A percentile compares a stretch with the other conserved stretches of the same genome.
These are phyloP conservation scores for Delia radicum DNA, from an alignment of 1,140 invertebrate genomes.

Conservation along the genomic window DNA sequence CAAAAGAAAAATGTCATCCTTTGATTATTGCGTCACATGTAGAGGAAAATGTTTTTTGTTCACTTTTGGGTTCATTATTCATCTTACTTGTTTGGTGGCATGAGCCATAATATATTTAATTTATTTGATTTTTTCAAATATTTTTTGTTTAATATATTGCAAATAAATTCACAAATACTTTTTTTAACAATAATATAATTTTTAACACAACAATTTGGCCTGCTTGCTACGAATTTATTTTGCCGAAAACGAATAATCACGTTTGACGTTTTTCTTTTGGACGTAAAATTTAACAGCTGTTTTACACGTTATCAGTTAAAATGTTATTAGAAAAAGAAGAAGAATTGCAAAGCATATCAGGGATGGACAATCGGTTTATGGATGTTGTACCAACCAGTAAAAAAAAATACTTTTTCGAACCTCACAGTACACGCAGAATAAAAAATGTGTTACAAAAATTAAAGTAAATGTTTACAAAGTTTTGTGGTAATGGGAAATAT, in stretches of 20 bases:
- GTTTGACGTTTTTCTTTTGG: slow-evolving; percentile 14
- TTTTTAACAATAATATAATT: no score
- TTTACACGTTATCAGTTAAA: no score
- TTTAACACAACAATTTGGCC: slow-evolving; percentile 1
- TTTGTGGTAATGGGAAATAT: no score
- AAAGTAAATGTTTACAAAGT: no score
- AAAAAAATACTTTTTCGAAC: no score
- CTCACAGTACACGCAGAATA: no score
- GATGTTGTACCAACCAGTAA: no score
- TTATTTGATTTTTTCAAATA: background rate
- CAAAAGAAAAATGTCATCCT: background rate
- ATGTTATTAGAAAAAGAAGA: no score
- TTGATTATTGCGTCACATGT: slow-evolving; percentile 25
- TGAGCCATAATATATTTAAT: slow-evolving; percentile 25
- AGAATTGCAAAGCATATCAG: no score
- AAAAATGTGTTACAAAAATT: no score
- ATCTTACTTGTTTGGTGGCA: slow-evolving; percentile 28
- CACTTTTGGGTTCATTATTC: background rate
- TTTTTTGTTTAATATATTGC: background rate
- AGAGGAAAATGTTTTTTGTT: background rate
- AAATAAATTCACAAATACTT: background rate
- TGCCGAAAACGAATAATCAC: background rate
- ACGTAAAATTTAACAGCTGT: background rate
- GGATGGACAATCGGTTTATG: no score
- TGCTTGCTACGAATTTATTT: background rate